Base-by-base conservation (phyloP, 2,113 vertebrate genomes). In the Chlorodrepanis virens region DNA sequence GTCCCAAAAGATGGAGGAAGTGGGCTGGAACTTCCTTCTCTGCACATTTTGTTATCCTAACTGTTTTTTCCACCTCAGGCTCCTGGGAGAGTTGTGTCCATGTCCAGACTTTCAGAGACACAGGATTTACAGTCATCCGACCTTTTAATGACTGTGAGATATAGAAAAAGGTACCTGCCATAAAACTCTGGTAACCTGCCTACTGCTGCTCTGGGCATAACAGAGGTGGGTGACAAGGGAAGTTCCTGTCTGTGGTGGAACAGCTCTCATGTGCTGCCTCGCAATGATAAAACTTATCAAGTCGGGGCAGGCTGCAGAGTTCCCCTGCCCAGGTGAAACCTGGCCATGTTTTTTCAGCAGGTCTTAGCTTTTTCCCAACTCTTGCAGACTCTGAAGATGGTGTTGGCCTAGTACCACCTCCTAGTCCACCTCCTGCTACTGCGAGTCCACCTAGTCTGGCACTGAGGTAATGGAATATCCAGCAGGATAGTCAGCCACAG, bases 191-290 rank as follows among this genome's bases (percentile, higher is more conserved):
- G 24, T 44, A 49, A 49, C 25, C 29, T 65, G 56, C 29, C 42
- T 70, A 27, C 33, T 85, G 69, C 84, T 81, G 44, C 44, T 31
- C 31, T 40, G 53, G 14, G 37, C 20, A 28, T 0, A 17, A 6
- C 11, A 9, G 42, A 50, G 49, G 29, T 27, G 8, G 17, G 17
- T 35, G 19, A 12, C 5, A 2, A 21, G 45, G 31, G n/a, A 59
- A 64, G 39, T 7, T 39, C 8, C 13, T 2, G 0, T 15, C 33
- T 65, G n/a, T 70, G 50, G 16, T 40, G 33, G 33, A 91, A 42
- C 28, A 31, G 23, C 42, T 81, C 17, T 40, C 0, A 0, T 54
- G 45, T 0, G 0, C 31, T 74, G 53, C 31, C 40, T 83, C 10
- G 6, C 27, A 14, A 16, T 16, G 42, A 19, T 19, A n/a, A 59